Conservation (phyloP, 37 sponge, comb jelly and placozoan genomes). For the Bolinopsis microptera region DNA sequence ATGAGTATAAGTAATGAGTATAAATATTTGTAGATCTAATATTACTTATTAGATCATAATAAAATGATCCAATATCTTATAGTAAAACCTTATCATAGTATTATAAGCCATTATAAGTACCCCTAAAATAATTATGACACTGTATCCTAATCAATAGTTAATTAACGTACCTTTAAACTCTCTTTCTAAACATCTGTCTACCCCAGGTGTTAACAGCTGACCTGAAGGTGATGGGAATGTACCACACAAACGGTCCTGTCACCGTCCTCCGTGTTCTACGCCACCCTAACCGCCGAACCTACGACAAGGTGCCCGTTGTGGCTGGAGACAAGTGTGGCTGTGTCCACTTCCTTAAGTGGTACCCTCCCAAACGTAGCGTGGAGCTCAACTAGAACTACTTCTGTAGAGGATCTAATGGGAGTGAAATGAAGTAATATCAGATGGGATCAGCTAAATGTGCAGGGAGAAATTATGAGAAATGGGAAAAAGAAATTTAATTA, state of each 20-base stretch:
- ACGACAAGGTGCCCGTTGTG: background rate
- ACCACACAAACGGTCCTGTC: conserved; percentile 46
- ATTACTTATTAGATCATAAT: too few species aligned
- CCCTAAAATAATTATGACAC: too few species aligned
- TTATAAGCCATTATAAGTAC: too few species aligned
- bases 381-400: too few species aligned
- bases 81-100: too few species aligned
- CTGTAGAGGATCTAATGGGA: background rate
- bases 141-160: too few species aligned
- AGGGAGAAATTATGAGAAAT: background rate
- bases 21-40: too few species aligned
- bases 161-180: too few species aligned
- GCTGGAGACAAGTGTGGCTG: conserved; percentile 58
- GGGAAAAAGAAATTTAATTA: background rate
- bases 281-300: background rate
- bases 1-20: too few species aligned
- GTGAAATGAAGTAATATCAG: too few species aligned
- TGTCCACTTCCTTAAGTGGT: conserved; percentile 36
- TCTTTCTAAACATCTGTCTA: too few species aligned
- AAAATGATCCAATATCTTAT: too few species aligned
- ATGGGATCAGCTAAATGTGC: background rate
- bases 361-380: background rate
- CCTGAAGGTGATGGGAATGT: conserved; percentile 53
- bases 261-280: conserved; percentile 20
- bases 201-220: conserved; percentile 1